phyloP scores from a whole-genome alignment of 2,797 vertebrate genomes.

The Arrhamphus sclerolepis region DNA sequence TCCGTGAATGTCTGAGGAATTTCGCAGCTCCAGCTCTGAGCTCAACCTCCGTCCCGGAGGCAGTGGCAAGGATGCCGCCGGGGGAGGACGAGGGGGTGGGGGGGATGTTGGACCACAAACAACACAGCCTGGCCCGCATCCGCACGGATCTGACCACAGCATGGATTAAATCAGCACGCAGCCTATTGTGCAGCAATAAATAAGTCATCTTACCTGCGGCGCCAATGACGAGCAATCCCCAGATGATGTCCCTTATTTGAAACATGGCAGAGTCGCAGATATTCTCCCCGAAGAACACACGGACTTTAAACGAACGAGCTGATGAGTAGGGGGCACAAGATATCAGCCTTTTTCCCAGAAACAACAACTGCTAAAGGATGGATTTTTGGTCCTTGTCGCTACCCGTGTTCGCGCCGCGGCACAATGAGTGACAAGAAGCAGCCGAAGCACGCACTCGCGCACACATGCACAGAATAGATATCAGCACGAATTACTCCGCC shows the following conservation, averaged over 20 bases:
- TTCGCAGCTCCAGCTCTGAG: conserved; percentile 3
- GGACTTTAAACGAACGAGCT: conserved; percentile 48
- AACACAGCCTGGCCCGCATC: conserved; percentile 22
- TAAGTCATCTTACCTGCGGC: conserved; percentile 85
- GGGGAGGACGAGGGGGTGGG: conserved; percentile 3
- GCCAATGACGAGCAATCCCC: conserved; percentile 87
- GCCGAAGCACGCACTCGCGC: conserved; percentile 83
- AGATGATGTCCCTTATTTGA: conserved; percentile 86
- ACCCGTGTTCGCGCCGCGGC: conserved; percentile 84
- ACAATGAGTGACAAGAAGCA: conserved; percentile 90
- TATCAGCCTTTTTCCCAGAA: conserved; percentile 38
- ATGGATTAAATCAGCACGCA: background rate
- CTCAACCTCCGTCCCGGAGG: conserved; percentile 36
- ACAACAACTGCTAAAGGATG: conserved; percentile 61
- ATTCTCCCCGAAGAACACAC: conserved; percentile 77
- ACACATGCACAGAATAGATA: conserved; percentile 46
- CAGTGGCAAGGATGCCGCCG: conserved; percentile 44
- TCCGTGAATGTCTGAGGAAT: background rate
- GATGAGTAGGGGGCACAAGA: conserved; percentile 6
- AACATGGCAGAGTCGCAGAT: conserved; percentile 87
- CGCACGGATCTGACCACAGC: background rate
- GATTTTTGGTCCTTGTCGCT: conserved; percentile 78
- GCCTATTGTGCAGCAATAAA: conserved; percentile 11
- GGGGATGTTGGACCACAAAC: too few species aligned
- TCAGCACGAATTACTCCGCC: conserved; percentile 87